Percentiles rank a stretch among this genome's conserved stretches.
These are phyloP conservation scores for Aphidius colemani DNA, from an alignment of 2,888 invertebrate genomes.

Conservation along the genomic window DNA sequence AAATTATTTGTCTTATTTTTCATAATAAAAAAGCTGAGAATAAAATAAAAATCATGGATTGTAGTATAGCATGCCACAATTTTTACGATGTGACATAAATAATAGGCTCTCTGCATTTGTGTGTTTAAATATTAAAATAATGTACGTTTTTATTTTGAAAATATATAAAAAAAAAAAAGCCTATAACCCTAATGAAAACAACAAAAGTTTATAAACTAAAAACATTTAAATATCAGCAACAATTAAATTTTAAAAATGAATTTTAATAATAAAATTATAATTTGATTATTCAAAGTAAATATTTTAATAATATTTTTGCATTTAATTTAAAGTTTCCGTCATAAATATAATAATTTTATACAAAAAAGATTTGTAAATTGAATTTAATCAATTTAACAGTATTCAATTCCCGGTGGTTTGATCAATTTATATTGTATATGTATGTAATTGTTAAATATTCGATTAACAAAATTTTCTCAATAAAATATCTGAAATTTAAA, in stretches of 20 bases:
- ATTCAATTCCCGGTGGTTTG: constrained; percentile 11
- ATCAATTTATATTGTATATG: constrained; percentile 6
- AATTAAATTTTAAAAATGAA: neutral
- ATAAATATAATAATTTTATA: neutral
- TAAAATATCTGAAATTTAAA: too few species aligned
- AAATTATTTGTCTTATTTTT: neutral
- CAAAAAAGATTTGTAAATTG: neutral
- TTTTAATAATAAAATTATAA: too few species aligned
- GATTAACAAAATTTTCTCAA: too few species aligned
- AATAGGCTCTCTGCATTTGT: constrained; percentile 43
- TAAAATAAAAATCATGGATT: constrained; percentile 39
- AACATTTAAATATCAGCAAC: neutral
- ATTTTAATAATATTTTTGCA: too few species aligned
- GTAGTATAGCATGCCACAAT: constrained; percentile 55
- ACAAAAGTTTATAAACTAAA: neutral
- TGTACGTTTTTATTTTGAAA: neutral
- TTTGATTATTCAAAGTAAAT: too few species aligned
- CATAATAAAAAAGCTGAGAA: neutral
- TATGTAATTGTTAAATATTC: neutral
- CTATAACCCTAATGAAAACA: neutral
- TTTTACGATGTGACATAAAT: constrained; percentile 58
- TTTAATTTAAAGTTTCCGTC: too few species aligned
- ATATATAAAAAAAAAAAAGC: neutral
- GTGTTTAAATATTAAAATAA: too few species aligned
- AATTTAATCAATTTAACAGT: neutral